A percentile compares a stretch with the other conserved stretches of the same genome.
Conservation (phyloP, 37 sponge, comb jelly and placozoan genomes). For the Petrosia ficiformis region DNA sequence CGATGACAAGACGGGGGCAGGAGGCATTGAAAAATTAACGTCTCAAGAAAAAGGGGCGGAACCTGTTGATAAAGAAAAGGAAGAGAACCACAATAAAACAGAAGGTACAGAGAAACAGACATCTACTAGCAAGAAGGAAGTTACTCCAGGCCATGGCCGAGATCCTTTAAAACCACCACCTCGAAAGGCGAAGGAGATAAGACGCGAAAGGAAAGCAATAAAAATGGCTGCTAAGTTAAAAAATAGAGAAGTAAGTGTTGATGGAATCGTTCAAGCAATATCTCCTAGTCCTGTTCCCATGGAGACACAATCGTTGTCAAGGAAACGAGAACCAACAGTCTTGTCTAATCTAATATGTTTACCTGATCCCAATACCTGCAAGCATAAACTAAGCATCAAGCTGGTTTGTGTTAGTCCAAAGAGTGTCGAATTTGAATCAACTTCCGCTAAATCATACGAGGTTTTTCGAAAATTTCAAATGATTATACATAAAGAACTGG, state of each 20-base stretch:
- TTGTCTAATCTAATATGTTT: constrained; percentile 29
- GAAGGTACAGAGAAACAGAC: neutral
- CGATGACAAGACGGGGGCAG: neutral
- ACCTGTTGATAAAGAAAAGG: neutral
- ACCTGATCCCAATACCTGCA: constrained; percentile 16
- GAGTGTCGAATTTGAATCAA: neutral
- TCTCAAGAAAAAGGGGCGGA: neutral
- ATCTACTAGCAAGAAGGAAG: constrained; percentile 4
- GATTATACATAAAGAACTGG: constrained; percentile 43
- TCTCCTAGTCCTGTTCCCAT: neutral
- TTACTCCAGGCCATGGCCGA: constrained; percentile 46
- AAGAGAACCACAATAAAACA: neutral
- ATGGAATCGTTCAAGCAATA: neutral
- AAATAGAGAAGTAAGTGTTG: neutral
- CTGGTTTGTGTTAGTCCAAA: constrained; percentile 21
- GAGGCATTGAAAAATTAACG: neutral
- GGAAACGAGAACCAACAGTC: neutral
- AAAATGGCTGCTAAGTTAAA: constrained; percentile 12
- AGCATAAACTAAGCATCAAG: constrained; percentile 46
- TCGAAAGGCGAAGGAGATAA: constrained; percentile 52
- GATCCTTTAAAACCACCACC: constrained; percentile 63
- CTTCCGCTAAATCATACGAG: constrained; percentile 35
- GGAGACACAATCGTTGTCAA: neutral
- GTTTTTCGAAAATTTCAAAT: constrained; percentile 68
- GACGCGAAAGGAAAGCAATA: constrained; percentile 20